phyloP scores from a whole-genome alignment of 1,140 invertebrate species.

The Trichoplusia ni region DNA sequence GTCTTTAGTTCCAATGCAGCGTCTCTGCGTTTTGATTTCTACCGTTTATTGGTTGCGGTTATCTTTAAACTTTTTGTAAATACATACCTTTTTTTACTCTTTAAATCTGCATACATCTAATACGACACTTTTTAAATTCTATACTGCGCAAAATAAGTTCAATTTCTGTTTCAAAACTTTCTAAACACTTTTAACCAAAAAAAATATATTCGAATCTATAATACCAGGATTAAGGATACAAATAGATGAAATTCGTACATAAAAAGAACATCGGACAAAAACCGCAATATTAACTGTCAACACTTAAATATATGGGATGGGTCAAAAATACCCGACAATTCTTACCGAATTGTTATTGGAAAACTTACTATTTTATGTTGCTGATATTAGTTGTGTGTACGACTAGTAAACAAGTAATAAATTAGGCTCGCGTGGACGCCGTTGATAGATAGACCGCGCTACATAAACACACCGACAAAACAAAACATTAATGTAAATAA shows the following conservation, averaged over 20 bases:
- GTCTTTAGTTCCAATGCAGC: conserved; percentile 8
- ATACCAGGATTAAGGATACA: background rate
- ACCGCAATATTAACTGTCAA: conserved; percentile 24
- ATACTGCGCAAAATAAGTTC: background rate
- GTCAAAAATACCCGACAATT: conserved; percentile 20
- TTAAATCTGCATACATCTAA: no score
- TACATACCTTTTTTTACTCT: no score
- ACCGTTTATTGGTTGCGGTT: background rate
- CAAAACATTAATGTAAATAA: conserved; percentile 25
- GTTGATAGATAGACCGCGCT: conserved; percentile 33
- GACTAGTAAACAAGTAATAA: conserved; percentile 52
- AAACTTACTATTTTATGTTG: conserved; percentile 31
- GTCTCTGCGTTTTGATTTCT: conserved; percentile 19
- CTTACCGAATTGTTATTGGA: conserved; percentile 13
- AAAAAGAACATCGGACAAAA: conserved; percentile 3
- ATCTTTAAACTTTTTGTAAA: no score
- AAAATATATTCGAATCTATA: background rate
- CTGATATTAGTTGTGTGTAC: conserved; percentile 23
- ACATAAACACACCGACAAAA: conserved; percentile 41
- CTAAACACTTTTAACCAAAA: background rate
- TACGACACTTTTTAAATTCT: background rate
- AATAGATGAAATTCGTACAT: conserved; percentile 4
- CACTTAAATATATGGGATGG: conserved; percentile 24
- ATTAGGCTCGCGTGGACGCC: conserved; percentile 36
- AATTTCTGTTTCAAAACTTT: background rate